Conservation (phyloP, 1,140 invertebrate genomes). For the Ceratosolen solmsi region DNA sequence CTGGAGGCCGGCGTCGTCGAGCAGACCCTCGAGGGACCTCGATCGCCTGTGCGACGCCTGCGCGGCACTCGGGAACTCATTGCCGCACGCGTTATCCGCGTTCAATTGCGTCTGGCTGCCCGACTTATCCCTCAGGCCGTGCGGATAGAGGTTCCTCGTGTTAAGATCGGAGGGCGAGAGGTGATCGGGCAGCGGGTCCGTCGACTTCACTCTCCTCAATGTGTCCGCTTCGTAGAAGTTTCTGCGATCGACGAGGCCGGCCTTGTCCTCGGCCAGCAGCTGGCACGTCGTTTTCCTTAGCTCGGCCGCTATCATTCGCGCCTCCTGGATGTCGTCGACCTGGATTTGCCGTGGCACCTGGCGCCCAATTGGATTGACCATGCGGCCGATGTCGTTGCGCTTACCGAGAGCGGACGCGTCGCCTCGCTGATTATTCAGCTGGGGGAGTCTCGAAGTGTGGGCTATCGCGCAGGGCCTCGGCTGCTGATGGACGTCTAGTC, state of each 20-base stretch:
- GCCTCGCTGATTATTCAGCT: slow-evolving; percentile 82
- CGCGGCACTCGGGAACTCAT: slow-evolving; percentile 38
- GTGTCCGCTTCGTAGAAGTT: slow-evolving; percentile 84
- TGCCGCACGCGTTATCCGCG: slow-evolving; percentile 4
- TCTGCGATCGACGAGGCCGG: slow-evolving; percentile 80
- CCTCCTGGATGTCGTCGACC: slow-evolving; percentile 69
- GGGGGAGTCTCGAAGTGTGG: slow-evolving; percentile 63
- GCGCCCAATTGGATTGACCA: slow-evolving; percentile 82
- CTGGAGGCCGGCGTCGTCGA: slow-evolving; percentile 75
- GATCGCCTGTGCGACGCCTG: slow-evolving; percentile 69
- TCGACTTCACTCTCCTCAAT: slow-evolving; percentile 76
- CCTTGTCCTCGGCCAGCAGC: slow-evolving; percentile 76
- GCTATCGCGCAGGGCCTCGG: slow-evolving; percentile 56
- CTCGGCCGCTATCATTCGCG: slow-evolving; percentile 77
- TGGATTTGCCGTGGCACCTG: slow-evolving; percentile 66
- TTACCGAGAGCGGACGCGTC: slow-evolving; percentile 75
- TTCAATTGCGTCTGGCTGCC: slow-evolving; percentile 47
- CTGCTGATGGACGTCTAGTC: neutral
- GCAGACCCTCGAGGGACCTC: slow-evolving; percentile 78
- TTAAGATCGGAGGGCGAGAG: slow-evolving; percentile 59
- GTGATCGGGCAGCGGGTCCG: slow-evolving; percentile 63
- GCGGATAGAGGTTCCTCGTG: slow-evolving; percentile 75
- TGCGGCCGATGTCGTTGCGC: slow-evolving; percentile 82
- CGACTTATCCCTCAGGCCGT: slow-evolving; percentile 70
- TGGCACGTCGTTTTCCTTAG: slow-evolving; percentile 80